Evolutionary conservation across 2,888 invertebrate genomes (phyloP).

Genomic region (Sphecodes monilicornis): DNA sequence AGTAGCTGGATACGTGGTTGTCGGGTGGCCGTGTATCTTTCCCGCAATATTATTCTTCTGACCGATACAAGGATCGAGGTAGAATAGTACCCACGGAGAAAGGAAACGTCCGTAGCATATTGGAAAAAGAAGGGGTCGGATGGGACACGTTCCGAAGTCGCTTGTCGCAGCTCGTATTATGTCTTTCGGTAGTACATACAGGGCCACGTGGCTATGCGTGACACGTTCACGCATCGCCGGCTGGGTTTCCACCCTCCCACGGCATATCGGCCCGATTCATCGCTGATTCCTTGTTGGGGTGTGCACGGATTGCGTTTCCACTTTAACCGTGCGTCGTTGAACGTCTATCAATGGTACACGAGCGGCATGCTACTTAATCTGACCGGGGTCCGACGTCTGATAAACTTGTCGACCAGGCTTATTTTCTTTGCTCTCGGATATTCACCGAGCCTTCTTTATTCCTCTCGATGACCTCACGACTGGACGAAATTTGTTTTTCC

Average conservation of each 20-base stretch:
- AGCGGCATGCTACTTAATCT: slow-evolving; percentile 50
- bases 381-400: slow-evolving; percentile 9
- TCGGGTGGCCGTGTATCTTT: slow-evolving; percentile 32
- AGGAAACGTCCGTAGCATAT: slow-evolving; percentile 73
- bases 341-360: slow-evolving; percentile 62
- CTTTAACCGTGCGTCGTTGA: slow-evolving; percentile 73
- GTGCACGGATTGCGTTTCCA: slow-evolving; percentile 79
- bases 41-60: slow-evolving; percentile 60
- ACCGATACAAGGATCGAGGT: slow-evolving; percentile 48
- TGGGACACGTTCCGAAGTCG: slow-evolving; percentile 66
- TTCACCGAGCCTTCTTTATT: background rate
- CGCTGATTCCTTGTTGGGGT: slow-evolving; percentile 75
- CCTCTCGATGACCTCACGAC: background rate
- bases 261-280: slow-evolving; percentile 70
- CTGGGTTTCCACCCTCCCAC: slow-evolving; percentile 67
- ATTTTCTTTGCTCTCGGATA: slow-evolving; percentile 15
- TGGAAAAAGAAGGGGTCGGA: slow-evolving; percentile 64
- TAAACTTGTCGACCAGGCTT: slow-evolving; percentile 18
- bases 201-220: slow-evolving; percentile 83
- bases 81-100: slow-evolving; percentile 47
- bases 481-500: background rate
- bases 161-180: slow-evolving; percentile 77
- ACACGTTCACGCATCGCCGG: slow-evolving; percentile 82
- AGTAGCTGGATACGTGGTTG: background rate
- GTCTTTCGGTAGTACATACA: slow-evolving; percentile 82